Conservation (phyloP, 1,140 invertebrate species). For the Lepidurus couesii region DNA sequence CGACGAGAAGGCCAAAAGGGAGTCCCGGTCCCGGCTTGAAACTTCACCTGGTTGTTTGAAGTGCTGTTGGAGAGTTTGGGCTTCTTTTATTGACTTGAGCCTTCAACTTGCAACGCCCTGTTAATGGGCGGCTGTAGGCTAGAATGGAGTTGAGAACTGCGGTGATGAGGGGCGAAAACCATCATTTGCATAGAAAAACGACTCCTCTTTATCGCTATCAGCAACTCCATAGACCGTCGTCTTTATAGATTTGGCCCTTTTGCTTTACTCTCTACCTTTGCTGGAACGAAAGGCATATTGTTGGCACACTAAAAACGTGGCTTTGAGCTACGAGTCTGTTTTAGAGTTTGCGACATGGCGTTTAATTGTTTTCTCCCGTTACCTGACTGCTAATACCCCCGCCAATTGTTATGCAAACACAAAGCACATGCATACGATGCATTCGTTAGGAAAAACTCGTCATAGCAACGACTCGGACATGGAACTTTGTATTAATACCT, state of each 20-base stretch:
- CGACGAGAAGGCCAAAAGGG: not conserved
- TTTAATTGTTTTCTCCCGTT: not conserved
- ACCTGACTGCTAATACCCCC: not conserved
- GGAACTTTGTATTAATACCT: not conserved
- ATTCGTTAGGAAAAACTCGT: not conserved
- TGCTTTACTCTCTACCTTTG: not conserved
- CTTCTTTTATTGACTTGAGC: conserved; percentile 13
- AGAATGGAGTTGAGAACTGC: conserved; percentile 11
- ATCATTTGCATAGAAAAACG: conserved; percentile 10
- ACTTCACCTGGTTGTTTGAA: not conserved
- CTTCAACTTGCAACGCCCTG: conserved; percentile 20
- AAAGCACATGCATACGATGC: conserved; percentile 1
- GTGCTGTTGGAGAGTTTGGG: not conserved
- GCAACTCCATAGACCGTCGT: not conserved
- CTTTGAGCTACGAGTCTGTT: not conserved
- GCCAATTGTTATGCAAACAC: not conserved
- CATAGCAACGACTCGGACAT: not conserved
- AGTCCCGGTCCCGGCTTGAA: not conserved
- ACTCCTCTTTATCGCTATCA: conserved; percentile 22
- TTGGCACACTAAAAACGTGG: not conserved
- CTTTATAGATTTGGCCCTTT: not conserved
- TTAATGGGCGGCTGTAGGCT: conserved; percentile 20
- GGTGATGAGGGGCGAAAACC: conserved; percentile 20
- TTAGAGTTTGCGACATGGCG: not conserved
- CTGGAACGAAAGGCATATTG: not conserved